Evolutionary conservation across 2,797 vertebrate species (phyloP).

Genomic region (Danio jaintianensis): DNA sequence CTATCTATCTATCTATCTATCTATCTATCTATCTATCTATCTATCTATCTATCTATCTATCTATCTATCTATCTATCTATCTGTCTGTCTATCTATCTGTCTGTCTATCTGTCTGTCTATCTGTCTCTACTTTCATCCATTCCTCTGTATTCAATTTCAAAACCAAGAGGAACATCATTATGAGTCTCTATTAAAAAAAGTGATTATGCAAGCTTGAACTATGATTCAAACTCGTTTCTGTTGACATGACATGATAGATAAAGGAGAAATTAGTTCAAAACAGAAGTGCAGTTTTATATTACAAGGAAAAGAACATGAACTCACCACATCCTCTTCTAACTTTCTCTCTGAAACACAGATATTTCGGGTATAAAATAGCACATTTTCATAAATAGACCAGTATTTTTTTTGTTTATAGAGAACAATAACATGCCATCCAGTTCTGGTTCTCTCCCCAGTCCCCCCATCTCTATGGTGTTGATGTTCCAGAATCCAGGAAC

Average conservation of each 20-base stretch:
- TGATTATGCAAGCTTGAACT: too few relatives aligned
- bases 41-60: too few relatives aligned
- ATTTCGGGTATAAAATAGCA: conserved; percentile 2
- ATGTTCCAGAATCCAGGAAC: conserved; percentile 75
- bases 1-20: too few relatives aligned
- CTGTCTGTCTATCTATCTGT: too few relatives aligned
- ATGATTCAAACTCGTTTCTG: background rate
- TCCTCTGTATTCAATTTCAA: too few relatives aligned
- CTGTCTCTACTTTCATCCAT: too few relatives aligned
- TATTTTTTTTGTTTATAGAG: background rate
- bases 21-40: too few relatives aligned
- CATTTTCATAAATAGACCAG: background rate
- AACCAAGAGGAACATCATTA: too few relatives aligned
- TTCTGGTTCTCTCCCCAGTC: conserved; percentile 60
- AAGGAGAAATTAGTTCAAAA: background rate
- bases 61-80: too few relatives aligned
- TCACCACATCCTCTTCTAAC: conserved; percentile 46
- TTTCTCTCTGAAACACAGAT: conserved; percentile 56
- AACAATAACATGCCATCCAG: conserved; percentile 59
- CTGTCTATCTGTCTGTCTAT: too few relatives aligned
- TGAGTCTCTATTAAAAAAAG: too few relatives aligned
- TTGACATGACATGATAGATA: background rate
- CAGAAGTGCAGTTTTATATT: background rate
- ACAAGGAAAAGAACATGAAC: conserved; percentile 29
- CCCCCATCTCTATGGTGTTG: conserved; percentile 65